phyloP scores from a whole-genome alignment of 2,113 vertebrate genomes.

The Suncus etruscus region DNA sequence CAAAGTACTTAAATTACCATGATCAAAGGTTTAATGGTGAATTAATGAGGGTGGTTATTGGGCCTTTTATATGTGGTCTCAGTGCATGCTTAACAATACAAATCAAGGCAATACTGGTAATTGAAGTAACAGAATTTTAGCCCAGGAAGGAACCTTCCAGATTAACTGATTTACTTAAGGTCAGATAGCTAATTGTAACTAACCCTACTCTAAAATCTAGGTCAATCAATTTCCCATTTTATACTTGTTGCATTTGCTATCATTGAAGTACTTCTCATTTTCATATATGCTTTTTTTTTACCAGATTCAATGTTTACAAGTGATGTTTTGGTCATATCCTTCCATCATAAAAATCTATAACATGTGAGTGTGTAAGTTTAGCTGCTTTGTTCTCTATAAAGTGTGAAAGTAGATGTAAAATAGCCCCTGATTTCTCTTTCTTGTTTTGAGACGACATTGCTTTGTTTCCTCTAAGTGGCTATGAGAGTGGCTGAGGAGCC shows the following conservation, averaged over 20 bases:
- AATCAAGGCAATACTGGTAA: conserved; percentile 66
- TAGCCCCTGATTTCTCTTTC: neutral
- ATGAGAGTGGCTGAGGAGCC: neutral
- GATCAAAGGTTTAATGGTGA: conserved; percentile 75
- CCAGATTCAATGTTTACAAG: neutral
- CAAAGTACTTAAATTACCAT: conserved; percentile 67
- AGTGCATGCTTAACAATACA: conserved; percentile 67
- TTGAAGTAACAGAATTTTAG: conserved; percentile 69
- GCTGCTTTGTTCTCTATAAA: neutral
- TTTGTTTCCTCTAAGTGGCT: neutral
- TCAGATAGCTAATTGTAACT: conserved; percentile 73
- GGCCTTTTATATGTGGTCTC: conserved; percentile 64
- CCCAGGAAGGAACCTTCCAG: conserved; percentile 49
- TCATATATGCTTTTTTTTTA: neutral
- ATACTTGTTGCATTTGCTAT: conserved; percentile 47
- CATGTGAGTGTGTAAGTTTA: neutral
- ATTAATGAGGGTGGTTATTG: conserved; percentile 74
- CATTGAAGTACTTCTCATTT: conserved; percentile 38
- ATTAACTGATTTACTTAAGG: conserved; percentile 69
- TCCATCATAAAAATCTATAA: neutral
- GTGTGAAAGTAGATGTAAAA: neutral
- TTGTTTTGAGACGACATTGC: neutral
- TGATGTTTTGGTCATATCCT: neutral
- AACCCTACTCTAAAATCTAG: conserved; percentile 7
- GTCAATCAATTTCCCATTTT: conserved; percentile 45